Evolutionary conservation across 92 coral and sea anemone species (phyloP).

Genomic region (Paramuricea clavata): DNA sequence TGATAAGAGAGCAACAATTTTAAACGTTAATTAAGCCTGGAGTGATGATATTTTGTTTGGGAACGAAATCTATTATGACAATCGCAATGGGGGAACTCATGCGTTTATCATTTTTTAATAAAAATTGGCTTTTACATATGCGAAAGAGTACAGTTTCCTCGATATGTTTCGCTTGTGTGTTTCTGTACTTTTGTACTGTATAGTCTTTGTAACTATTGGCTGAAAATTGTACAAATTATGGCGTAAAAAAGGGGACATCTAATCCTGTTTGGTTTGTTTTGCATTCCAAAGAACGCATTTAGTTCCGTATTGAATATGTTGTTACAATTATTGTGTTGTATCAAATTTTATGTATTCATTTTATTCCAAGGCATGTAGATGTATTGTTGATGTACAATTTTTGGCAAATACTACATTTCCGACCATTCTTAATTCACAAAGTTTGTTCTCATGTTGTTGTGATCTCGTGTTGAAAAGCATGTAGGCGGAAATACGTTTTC

Average conservation of each 20-base stretch:
- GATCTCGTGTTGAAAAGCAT: not conserved
- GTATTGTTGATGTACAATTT: not conserved
- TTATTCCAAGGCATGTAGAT: not conserved
- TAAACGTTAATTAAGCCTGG: not conserved
- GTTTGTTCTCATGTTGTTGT: not conserved
- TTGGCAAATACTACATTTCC: not conserved
- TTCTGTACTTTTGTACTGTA: not conserved
- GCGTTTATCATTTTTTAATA: not conserved
- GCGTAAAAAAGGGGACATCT: not conserved
- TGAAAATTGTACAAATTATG: not conserved
- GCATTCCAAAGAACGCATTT: not conserved
- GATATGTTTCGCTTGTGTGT: not conserved
- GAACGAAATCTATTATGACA: not conserved
- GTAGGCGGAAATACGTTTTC: conserved; percentile 14
- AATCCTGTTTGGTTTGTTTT: not conserved
- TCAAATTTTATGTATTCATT: too few relatives aligned
- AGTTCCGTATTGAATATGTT: not conserved
- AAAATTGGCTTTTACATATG: not conserved
- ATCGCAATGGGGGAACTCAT: not conserved
- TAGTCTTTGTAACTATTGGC: not conserved
- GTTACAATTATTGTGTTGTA: not conserved
- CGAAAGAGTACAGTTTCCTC: not conserved
- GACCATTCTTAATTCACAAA: not conserved
- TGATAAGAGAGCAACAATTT: not conserved
- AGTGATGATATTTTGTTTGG: conserved; percentile 4